A percentile compares a stretch with the other conserved stretches of the same genome.
These are phyloP conservation scores for Leuciscus idus DNA, from an alignment of 2,113 vertebrate species.

Conservation along the genomic window DNA sequence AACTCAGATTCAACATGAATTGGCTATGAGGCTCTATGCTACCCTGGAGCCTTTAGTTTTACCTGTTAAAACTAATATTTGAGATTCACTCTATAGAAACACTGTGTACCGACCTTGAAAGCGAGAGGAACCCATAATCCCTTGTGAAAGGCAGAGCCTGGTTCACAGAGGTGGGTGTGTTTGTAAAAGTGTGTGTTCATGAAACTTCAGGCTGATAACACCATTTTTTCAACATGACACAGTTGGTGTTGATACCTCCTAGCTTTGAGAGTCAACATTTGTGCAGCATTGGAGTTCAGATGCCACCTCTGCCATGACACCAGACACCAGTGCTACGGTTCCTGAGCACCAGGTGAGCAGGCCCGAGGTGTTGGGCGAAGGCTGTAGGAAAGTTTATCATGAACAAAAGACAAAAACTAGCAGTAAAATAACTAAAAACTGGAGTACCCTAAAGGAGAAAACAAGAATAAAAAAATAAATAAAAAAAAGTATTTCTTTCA, in stretches of 20 bases:
- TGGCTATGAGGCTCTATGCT: neutral
- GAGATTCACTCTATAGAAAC: constrained; percentile 13
- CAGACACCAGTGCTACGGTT: neutral
- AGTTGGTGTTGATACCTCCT: neutral
- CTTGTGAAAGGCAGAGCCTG: constrained; percentile 12
- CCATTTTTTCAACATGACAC: constrained; percentile 20
- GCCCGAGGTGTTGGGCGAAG: neutral
- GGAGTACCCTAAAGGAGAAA: neutral
- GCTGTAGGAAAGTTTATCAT: neutral
- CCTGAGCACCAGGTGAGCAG: neutral
- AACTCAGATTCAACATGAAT: neutral
- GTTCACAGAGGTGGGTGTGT: constrained; percentile 7
- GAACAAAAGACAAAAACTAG: neutral
- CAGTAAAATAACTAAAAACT: neutral
- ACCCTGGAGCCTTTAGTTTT: neutral
- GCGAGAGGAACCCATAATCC: neutral
- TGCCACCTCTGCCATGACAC: neutral
- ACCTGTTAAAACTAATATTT: constrained; percentile 26
- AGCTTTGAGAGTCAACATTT: constrained; percentile 9
- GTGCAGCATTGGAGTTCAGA: neutral
- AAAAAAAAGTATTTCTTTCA: neutral
- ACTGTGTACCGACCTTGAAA: constrained; percentile 14
- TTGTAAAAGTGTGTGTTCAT: constrained; percentile 20
- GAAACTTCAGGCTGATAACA: constrained; percentile 24
- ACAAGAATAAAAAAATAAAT: neutral